These are phyloP conservation scores for Mesochorus sp. DNA, from an alignment of 2,888 invertebrate species.

Conservation along the genomic window DNA sequence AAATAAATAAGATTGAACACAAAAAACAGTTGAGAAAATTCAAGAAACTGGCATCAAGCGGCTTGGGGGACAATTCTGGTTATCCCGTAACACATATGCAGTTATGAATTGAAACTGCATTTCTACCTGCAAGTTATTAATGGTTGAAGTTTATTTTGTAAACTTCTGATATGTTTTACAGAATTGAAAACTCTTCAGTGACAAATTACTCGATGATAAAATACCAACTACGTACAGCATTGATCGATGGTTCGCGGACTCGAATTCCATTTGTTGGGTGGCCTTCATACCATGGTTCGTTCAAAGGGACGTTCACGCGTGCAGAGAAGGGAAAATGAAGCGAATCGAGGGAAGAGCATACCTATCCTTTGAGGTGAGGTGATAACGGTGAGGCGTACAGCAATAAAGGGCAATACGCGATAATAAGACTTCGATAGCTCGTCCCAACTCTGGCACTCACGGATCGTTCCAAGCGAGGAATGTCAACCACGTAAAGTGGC, in stretches of 20 bases:
- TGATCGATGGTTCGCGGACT: not conserved
- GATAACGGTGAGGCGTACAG: conserved; percentile 36
- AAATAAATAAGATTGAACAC: no score
- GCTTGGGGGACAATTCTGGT: no score
- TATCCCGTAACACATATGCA: no score
- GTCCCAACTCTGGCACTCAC: conserved; percentile 29
- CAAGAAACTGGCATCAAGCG: no score
- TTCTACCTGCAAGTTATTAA: no score
- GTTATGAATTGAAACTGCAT: no score
- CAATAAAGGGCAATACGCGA: conserved; percentile 65
- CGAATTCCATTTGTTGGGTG: not conserved
- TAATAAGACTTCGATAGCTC: conserved; percentile 68
- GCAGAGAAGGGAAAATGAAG: not conserved
- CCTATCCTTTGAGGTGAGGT: conserved; percentile 42
- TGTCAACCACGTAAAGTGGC: conserved; percentile 72
- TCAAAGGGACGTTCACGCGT: conserved; percentile 8
- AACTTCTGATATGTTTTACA: no score
- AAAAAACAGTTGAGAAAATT: no score
- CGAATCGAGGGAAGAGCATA: conserved; percentile 25
- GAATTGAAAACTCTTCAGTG: no score
- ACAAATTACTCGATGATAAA: not conserved
- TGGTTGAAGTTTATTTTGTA: no score
- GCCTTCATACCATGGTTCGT: conserved; percentile 16
- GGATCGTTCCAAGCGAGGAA: conserved; percentile 67
- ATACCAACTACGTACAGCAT: not conserved